Evolutionary conservation across 1,140 invertebrate genomes (phyloP).

Genomic region (Euglossa dilemma): DNA sequence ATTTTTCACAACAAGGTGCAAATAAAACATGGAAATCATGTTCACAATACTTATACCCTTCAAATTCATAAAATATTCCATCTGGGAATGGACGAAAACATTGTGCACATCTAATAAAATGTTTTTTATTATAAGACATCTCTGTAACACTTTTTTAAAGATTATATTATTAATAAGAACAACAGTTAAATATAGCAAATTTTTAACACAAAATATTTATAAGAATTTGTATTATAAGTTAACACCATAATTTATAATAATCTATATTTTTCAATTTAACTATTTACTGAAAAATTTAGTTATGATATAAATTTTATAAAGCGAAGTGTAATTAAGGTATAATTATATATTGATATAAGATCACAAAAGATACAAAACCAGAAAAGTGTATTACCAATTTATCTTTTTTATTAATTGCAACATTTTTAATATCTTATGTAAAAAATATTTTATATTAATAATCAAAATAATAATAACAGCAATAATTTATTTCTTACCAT

Average conservation of each 20-base stretch:
- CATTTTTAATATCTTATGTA: background rate
- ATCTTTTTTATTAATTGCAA: background rate
- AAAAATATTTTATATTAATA: background rate
- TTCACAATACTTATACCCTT: slow-evolving; percentile 99
- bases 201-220: background rate
- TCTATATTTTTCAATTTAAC: too few relatives aligned
- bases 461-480: background rate
- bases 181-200: background rate
- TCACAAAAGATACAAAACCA: background rate
- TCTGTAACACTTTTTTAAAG: slow-evolving; percentile 85
- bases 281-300: background rate
- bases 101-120: slow-evolving; percentile 93
- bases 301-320: too few relatives aligned
- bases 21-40: slow-evolving; percentile 99
- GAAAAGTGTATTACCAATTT: background rate
- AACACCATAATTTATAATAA: too few relatives aligned
- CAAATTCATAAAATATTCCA: slow-evolving; percentile 99
- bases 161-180: background rate
- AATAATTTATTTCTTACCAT: background rate
- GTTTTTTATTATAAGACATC: slow-evolving; percentile 84
- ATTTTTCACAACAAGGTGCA: slow-evolving; percentile 98
- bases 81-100: slow-evolving; percentile 99
- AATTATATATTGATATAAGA: background rate
- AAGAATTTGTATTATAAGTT: background rate
- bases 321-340: too few relatives aligned